Evolutionary conservation across 1,140 invertebrate genomes (phyloP).

Genomic region (Musca domestica): DNA sequence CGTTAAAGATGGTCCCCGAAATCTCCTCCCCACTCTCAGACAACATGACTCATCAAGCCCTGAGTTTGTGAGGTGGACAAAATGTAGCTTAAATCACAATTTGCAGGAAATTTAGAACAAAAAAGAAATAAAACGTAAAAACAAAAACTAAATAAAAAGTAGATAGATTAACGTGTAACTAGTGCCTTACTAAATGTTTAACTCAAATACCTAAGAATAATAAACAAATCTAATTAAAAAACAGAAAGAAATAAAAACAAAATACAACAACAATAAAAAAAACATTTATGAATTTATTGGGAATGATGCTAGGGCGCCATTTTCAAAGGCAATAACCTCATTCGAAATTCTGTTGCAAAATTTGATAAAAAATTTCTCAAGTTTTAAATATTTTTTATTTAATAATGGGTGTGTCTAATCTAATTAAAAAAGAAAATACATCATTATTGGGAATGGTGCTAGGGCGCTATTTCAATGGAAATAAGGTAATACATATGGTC

Average conservation of each 20-base stretch:
- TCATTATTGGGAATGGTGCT: too few relatives aligned
- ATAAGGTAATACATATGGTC: too few relatives aligned
- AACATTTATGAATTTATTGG: conserved; percentile 5
- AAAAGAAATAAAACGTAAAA: conserved; percentile 2
- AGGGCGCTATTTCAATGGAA: too few relatives aligned
- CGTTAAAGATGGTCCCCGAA: conserved; percentile 31
- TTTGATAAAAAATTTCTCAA: too few relatives aligned
- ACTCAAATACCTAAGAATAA: conserved; percentile 31
- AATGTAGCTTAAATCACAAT: background rate
- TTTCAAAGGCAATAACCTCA: too few relatives aligned
- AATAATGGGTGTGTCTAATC: too few relatives aligned
- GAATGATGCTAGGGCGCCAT: too few relatives aligned
- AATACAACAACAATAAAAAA: conserved; percentile 3
- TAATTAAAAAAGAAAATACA: too few relatives aligned
- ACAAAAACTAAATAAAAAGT: conserved; percentile 13
- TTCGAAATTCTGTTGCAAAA: too few relatives aligned
- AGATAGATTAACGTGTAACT: conserved; percentile 44
- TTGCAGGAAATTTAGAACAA: background rate
- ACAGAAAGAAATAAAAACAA: conserved; percentile 4
- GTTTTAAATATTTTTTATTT: too few relatives aligned
- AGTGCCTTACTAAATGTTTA: conserved; percentile 54
- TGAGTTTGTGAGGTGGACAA: background rate
- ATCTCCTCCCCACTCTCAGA: too few relatives aligned
- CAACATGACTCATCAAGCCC: background rate
- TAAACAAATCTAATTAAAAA: conserved; percentile 9